A percentile compares a stretch with the other conserved stretches of the same genome.
Evolutionary conservation across 2,113 vertebrate species (phyloP).

Genomic region (Brachyhypopomus gauderio): DNA sequence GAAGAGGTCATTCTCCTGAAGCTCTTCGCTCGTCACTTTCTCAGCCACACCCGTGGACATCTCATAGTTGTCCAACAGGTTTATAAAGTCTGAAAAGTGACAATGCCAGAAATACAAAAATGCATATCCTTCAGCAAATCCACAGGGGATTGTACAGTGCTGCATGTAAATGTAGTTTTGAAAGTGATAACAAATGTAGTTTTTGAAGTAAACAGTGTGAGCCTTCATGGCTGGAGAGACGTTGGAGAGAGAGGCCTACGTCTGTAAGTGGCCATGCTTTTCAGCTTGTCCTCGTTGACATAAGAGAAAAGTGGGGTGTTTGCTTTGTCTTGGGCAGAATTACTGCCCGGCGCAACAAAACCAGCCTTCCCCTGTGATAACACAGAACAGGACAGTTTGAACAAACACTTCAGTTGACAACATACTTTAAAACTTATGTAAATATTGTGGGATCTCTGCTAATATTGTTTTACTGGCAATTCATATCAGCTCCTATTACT

Average conservation of each 20-base stretch:
- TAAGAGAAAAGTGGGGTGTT: slow-evolving; percentile 70
- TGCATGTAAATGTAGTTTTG: neutral
- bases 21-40: slow-evolving; percentile 76
- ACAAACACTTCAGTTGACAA: neutral
- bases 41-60: slow-evolving; percentile 74
- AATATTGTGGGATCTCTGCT: no score
- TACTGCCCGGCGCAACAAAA: slow-evolving; percentile 71
- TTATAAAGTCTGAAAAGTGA: slow-evolving; percentile 76
- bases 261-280: slow-evolving; percentile 74
- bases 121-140: neutral
- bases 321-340: slow-evolving; percentile 73
- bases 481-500: neutral
- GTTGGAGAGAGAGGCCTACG: slow-evolving; percentile 62
- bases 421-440: no score
- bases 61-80: slow-evolving; percentile 82
- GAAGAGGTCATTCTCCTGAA: slow-evolving; percentile 75
- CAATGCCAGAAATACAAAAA: neutral
- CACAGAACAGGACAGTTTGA: neutral
- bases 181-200: neutral
- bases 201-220: neutral
- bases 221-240: neutral
- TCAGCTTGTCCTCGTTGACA: slow-evolving; percentile 76
- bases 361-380: slow-evolving; percentile 74
- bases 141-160: neutral
- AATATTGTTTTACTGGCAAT: neutral